Evolutionary conservation across 1,140 invertebrate genomes (phyloP).

Genomic region (Bombyx mandarina): DNA sequence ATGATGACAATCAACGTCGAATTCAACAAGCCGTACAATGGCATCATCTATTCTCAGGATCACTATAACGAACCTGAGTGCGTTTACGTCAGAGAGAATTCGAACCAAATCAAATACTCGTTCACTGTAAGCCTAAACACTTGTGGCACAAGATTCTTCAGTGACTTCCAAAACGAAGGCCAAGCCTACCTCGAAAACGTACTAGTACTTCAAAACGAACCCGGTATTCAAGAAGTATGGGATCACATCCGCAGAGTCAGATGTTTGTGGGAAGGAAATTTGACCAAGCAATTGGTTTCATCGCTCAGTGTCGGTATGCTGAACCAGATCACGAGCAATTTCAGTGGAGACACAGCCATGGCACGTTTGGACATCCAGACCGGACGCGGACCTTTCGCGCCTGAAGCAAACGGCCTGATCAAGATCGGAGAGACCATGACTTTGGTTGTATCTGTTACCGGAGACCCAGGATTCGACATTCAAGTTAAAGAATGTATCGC

Average conservation of each 20-base stretch:
- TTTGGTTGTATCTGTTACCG: constrained; percentile 84
- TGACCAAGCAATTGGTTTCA: constrained; percentile 81
- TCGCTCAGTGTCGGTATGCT: constrained; percentile 85
- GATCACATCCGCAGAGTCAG: constrained; percentile 83
- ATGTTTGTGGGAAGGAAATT: constrained; percentile 86
- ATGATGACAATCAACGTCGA: constrained; percentile 87
- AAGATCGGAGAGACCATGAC: constrained; percentile 89
- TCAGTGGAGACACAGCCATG: constrained; percentile 86
- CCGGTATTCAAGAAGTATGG: constrained; percentile 87
- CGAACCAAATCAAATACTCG: constrained; percentile 77
- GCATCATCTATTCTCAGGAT: constrained; percentile 87
- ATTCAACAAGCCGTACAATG: constrained; percentile 83
- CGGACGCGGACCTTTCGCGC: constrained; percentile 84
- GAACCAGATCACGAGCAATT: constrained; percentile 85
- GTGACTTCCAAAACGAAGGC: constrained; percentile 81
- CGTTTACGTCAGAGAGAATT: constrained; percentile 80
- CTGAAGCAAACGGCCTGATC: constrained; percentile 81
- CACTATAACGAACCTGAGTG: constrained; percentile 80
- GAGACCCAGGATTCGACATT: constrained; percentile 85
- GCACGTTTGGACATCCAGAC: constrained; percentile 85
- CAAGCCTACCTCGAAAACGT: constrained; percentile 87
- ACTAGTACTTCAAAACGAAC: constrained; percentile 84
- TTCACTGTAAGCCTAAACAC: constrained; percentile 84
- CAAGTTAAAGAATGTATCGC: constrained; percentile 84
- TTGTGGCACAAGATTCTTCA: constrained; percentile 86